Evolutionary conservation across 2,888 invertebrate genomes (phyloP), one percentile per base, ranked within the genome.

Genomic region (Clistopyga incitator): DNA sequence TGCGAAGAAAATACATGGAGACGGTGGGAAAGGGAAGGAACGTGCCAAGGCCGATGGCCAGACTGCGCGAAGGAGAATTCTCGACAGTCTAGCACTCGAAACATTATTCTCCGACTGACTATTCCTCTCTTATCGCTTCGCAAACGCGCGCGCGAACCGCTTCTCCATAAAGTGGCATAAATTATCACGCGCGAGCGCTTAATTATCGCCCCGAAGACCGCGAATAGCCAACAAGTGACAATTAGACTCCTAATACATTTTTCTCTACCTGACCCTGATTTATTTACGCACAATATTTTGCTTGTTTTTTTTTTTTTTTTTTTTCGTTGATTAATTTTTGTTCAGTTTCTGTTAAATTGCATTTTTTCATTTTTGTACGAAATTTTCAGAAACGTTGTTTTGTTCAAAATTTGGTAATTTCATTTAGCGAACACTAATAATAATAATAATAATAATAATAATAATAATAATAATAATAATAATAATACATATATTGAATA

Each of bases 81-180:
- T 65, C 45, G 20, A n/a, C 42, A 56, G 56, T 20, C 23, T 45
- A 25, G n/a, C 25, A 67, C 67, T 25, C 47, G 29, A 8, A 11
- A 67, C n/a, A 29, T 67, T 67, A 67, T 67, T 67, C 67, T 47
- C 67, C 6, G n/a, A 50, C 67, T n/a, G 18, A 47, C 67, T 47
- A 25, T 25, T 67, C 50, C 47, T 25, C 67, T 67, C 67, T 67
- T 67, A 47, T 67, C 47, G 29, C n/a, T 25, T n/a, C 64, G 20
- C 67, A 29, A 50, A 50, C 34, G 29, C 47, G 29, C n/a, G 25
- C 29, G 47, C 15, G 47, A 15, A 13, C 45, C 15, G 15, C 47
- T 50, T 6, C 47, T 50, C 6, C n/a, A 18, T n/a, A 3, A 50
- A 50, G 0, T n/a, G 47, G 15, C 47, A 50, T 50, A 15, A 50